phyloP scores from a whole-genome alignment of 2,797 vertebrate species.

The Sebastes hubbsi region DNA sequence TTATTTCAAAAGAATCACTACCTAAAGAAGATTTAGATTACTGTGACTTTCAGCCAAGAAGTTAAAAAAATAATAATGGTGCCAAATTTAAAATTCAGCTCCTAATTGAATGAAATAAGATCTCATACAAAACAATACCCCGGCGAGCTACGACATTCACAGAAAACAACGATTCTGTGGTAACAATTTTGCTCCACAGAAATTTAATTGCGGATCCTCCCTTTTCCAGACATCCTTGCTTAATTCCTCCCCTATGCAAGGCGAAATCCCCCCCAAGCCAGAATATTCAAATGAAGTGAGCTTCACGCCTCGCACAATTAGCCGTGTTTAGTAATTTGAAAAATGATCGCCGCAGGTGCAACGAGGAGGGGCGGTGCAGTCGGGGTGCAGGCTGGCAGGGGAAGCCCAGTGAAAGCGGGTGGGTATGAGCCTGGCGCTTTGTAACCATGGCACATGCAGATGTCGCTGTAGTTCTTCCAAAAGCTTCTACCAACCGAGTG shows the following conservation, averaged over 20 bases:
- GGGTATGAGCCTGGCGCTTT: constrained; percentile 84
- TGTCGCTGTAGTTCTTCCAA: constrained; percentile 99
- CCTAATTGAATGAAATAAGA: neutral
- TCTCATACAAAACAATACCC: constrained; percentile 18
- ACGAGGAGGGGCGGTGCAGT: constrained; percentile 62
- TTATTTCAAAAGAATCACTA: neutral
- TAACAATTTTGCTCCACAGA: constrained; percentile 44
- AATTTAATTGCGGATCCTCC: constrained; percentile 53
- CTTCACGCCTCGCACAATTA: constrained; percentile 91
- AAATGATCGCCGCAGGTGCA: constrained; percentile 78
- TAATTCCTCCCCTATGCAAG: constrained; percentile 68
- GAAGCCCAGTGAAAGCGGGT: constrained; percentile 66
- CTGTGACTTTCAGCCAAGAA: neutral
- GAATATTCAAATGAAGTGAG: constrained; percentile 90
- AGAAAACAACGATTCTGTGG: constrained; percentile 25
- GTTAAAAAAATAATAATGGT: neutral
- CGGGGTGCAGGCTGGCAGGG: constrained; percentile 69
- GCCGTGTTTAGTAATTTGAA: constrained; percentile 84
- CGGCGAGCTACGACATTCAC: neutral
- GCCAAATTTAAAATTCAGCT: neutral
- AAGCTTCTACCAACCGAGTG: constrained; percentile 83
- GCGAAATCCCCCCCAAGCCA: constrained; percentile 81
- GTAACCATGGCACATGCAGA: constrained; percentile 95
- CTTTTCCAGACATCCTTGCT: constrained; percentile 57
- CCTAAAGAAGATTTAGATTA: neutral